Conservation (phyloP, 2,113 vertebrate species). For the Emberiza fucata region DNA sequence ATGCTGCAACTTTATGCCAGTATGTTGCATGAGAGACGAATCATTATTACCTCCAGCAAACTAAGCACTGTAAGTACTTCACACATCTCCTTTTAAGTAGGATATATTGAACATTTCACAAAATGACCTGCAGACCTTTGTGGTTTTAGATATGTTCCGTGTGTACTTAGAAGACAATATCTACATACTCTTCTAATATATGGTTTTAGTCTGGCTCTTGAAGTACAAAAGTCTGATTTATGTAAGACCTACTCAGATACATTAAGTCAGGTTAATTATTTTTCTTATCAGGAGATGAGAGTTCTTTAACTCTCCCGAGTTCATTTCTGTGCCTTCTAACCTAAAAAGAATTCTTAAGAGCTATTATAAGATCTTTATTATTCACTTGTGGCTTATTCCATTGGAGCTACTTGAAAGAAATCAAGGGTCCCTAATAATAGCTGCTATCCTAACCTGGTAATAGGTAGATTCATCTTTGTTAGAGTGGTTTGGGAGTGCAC, state of each 20-base stretch:
- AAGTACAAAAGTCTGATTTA: constrained; percentile 77
- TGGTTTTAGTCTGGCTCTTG: constrained; percentile 70
- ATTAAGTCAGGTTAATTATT: constrained; percentile 84
- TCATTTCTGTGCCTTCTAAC: constrained; percentile 76
- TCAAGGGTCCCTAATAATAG: constrained; percentile 75
- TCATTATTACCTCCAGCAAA: constrained; percentile 96
- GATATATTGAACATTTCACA: constrained; percentile 54
- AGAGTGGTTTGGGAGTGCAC: constrained; percentile 59
- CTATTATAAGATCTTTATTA: constrained; percentile 83
- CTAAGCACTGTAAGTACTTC: constrained; percentile 96
- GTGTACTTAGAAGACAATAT: constrained; percentile 64
- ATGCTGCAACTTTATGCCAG: constrained; percentile 97
- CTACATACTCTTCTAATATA: constrained; percentile 65
- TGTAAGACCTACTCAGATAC: constrained; percentile 67
- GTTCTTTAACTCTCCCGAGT: constrained; percentile 74
- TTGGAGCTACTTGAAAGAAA: constrained; percentile 75
- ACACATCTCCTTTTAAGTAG: constrained; percentile 53
- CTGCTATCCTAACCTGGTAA: constrained; percentile 73
- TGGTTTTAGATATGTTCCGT: constrained; percentile 56
- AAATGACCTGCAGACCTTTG: constrained; percentile 49
- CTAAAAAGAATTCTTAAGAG: constrained; percentile 77
- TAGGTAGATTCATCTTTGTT: constrained; percentile 76
- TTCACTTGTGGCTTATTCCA: constrained; percentile 81
- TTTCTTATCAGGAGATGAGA: constrained; percentile 76
- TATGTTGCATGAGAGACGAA: constrained; percentile 93